phyloP scores from a whole-genome alignment of 2,113 vertebrate genomes.

The Burhinus oedicnemus region DNA sequence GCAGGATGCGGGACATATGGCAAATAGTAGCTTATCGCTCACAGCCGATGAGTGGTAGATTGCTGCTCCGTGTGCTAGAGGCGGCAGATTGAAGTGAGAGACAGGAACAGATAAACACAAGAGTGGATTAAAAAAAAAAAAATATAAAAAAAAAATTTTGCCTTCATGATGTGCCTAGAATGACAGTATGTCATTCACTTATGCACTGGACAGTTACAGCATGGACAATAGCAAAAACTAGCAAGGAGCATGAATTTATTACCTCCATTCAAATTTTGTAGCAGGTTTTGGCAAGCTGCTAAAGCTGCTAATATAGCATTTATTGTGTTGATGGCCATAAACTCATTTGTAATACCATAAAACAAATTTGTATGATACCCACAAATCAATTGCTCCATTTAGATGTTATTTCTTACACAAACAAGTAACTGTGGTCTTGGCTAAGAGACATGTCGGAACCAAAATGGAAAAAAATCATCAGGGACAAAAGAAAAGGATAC shows the following conservation, averaged over 20 bases:
- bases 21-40: background rate
- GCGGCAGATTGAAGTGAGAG: background rate
- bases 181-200: background rate
- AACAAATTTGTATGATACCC: constrained; percentile 22
- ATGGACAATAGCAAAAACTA: background rate
- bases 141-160: background rate
- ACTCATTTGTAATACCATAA: constrained; percentile 44
- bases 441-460: background rate
- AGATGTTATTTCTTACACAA: constrained; percentile 37
- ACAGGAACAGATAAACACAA: background rate
- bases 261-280: constrained; percentile 23
- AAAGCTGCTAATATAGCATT: constrained; percentile 45
- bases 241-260: constrained; percentile 27
- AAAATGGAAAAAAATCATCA: background rate
- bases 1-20: background rate
- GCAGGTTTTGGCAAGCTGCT: constrained; percentile 40
- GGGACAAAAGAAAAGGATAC: background rate
- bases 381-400: constrained; percentile 51
- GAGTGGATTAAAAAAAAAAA: background rate
- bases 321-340: constrained; percentile 38
- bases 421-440: constrained; percentile 12
- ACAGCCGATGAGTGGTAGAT: background rate
- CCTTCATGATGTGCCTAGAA: background rate
- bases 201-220: background rate
- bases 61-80: background rate